Evolutionary conservation across 2,888 invertebrate species (phyloP).

Genomic region (Neoaliturus tenellus): DNA sequence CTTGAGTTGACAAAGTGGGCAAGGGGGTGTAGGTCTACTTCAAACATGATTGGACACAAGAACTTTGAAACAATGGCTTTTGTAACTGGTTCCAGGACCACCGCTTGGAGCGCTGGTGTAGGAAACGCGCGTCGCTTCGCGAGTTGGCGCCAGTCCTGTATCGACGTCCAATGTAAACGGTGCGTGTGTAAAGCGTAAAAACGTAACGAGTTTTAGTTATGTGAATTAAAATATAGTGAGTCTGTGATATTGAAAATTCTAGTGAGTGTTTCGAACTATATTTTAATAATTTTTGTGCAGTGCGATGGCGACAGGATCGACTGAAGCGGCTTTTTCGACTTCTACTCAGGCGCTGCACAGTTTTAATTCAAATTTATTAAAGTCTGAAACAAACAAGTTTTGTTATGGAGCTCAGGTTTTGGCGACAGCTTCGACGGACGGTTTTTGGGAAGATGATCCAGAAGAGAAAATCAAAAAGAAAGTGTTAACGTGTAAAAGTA

Average conservation of each 20-base stretch:
- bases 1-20: neutral
- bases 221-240: slow-evolving; percentile 19
- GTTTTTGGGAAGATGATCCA: slow-evolving; percentile 70
- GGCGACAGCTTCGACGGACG: slow-evolving; percentile 70
- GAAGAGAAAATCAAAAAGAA: slow-evolving; percentile 70
- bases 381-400: slow-evolving; percentile 65
- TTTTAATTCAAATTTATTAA: slow-evolving; percentile 65
- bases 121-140: neutral
- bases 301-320: slow-evolving; percentile 70
- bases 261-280: neutral
- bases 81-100: neutral
- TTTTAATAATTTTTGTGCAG: slow-evolving; percentile 9
- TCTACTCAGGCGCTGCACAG: slow-evolving; percentile 65
- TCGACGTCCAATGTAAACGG: slow-evolving; percentile 16
- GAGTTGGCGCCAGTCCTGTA: slow-evolving; percentile 30
- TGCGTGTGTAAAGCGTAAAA: neutral
- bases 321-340: slow-evolving; percentile 69
- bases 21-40: neutral
- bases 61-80: slow-evolving; percentile 24
- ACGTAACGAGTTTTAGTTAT: slow-evolving; percentile 6
- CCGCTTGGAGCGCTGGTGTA: slow-evolving; percentile 11
- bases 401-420: slow-evolving; percentile 68
- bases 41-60: neutral
- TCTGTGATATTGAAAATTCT: slow-evolving; percentile 8
- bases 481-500: slow-evolving; percentile 70